phyloP scores from a whole-genome alignment of 2,888 invertebrate genomes.

The Camponotus fellah region DNA sequence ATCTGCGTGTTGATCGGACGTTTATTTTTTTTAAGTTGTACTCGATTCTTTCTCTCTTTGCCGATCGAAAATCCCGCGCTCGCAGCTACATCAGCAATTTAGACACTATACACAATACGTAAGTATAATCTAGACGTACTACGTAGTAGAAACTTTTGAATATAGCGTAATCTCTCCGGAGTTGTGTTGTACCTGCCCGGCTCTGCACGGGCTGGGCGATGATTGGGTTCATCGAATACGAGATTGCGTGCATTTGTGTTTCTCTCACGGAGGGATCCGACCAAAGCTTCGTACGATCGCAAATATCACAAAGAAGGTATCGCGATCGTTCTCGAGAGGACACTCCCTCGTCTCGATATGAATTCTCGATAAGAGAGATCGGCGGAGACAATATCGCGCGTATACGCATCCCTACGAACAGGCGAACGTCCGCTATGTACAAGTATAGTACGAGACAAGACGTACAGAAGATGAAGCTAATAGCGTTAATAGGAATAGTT shows the following conservation, averaged over 20 bases:
- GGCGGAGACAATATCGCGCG: not conserved
- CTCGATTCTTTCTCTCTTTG: conserved; percentile 43
- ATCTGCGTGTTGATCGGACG: conserved; percentile 36
- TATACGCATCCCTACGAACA: conserved; percentile 30
- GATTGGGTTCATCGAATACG: conserved; percentile 72
- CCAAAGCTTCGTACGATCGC: conserved; percentile 68
- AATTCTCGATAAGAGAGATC: not conserved
- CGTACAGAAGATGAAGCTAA: conserved; percentile 69
- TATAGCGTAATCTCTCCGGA: conserved; percentile 72
- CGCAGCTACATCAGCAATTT: conserved; percentile 77
- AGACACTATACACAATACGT: conserved; percentile 79
- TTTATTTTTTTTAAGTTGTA: conserved; percentile 42
- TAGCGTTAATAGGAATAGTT: conserved; percentile 43
- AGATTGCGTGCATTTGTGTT: conserved; percentile 75
- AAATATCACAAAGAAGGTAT: not conserved
- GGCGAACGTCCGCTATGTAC: conserved; percentile 38
- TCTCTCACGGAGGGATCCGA: conserved; percentile 68
- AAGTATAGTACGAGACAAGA: conserved; percentile 26
- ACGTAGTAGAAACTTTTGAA: conserved; percentile 81
- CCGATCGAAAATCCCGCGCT: conserved; percentile 70
- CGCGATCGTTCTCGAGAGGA: not conserved
- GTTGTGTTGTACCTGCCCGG: conserved; percentile 68
- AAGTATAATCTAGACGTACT: conserved; percentile 80
- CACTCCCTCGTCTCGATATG: not conserved
- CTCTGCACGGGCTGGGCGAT: conserved; percentile 68